phyloP scores from a whole-genome alignment of 2,888 invertebrate genomes.

The Cosmia trapezina region DNA sequence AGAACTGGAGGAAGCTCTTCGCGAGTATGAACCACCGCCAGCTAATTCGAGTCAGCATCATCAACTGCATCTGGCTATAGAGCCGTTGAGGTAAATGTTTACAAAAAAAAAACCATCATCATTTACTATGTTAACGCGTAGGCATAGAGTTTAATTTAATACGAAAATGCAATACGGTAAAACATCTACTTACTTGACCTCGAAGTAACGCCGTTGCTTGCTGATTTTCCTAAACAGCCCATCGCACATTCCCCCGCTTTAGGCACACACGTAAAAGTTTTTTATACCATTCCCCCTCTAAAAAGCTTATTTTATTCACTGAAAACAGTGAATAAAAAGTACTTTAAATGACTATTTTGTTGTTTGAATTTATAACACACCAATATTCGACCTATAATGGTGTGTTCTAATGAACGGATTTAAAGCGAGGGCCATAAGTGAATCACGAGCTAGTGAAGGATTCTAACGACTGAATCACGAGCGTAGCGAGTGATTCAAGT shows the following conservation, averaged over 20 bases:
- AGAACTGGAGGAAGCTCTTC: slow-evolving; percentile 95
- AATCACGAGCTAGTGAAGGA: too few species aligned
- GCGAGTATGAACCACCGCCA: slow-evolving; percentile 94
- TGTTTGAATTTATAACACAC: too few species aligned
- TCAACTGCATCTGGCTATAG: slow-evolving; percentile 95
- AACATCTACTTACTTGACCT: not conserved
- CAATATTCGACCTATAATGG: too few species aligned
- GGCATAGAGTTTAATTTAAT: not conserved
- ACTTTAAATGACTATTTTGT: too few species aligned
- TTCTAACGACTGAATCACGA: too few species aligned
- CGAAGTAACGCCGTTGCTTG: not conserved
- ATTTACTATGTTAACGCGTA: not conserved
- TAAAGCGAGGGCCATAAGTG: too few species aligned
- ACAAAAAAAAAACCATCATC: not conserved
- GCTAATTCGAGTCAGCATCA: slow-evolving; percentile 87
- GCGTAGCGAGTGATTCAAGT: too few species aligned
- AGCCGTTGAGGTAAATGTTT: slow-evolving; percentile 84
- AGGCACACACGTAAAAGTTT: too few species aligned
- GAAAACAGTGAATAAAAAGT: too few species aligned
- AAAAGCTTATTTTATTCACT: too few species aligned
- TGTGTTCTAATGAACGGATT: too few species aligned
- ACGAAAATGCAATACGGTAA: not conserved
- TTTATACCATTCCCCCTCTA: too few species aligned
- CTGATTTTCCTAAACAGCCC: not conserved
- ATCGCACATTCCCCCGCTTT: not conserved